Evolutionary conservation across 2,113 vertebrate species (phyloP).

Genomic region (Fulmarus glacialis): DNA sequence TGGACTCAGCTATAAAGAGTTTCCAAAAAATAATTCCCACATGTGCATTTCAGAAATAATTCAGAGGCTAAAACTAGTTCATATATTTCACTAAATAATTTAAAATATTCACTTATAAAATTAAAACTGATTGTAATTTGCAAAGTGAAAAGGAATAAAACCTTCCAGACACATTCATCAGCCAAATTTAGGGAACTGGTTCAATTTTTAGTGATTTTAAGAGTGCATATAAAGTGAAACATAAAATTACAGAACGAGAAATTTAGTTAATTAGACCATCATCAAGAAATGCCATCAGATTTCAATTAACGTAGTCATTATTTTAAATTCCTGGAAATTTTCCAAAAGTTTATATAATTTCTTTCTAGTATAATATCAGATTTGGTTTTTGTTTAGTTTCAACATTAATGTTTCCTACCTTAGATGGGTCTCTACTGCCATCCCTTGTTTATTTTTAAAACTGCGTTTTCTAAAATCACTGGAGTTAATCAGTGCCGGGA

Average conservation of each 20-base stretch:
- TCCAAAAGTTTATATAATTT: neutral
- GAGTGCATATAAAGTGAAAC: neutral
- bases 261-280: neutral
- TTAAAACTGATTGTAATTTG: neutral
- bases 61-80: neutral
- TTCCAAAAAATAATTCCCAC: neutral
- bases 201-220: neutral
- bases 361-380: neutral
- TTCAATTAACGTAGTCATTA: neutral
- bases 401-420: fast-evolving
- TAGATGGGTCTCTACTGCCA: neutral
- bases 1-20: neutral
- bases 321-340: neutral
- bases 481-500: fast-evolving
- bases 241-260: neutral
- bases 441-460: neutral
- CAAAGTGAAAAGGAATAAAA: neutral
- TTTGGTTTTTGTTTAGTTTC: fast-evolving
- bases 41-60: neutral
- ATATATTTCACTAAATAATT: neutral
- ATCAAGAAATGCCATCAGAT: neutral
- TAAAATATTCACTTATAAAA: neutral
- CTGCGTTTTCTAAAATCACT: neutral
- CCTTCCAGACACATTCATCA: neutral
- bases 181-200: neutral